These are phyloP conservation scores for Kradibia gibbosae DNA, from an alignment of 1,140 invertebrate genomes.

Conservation along the genomic window DNA sequence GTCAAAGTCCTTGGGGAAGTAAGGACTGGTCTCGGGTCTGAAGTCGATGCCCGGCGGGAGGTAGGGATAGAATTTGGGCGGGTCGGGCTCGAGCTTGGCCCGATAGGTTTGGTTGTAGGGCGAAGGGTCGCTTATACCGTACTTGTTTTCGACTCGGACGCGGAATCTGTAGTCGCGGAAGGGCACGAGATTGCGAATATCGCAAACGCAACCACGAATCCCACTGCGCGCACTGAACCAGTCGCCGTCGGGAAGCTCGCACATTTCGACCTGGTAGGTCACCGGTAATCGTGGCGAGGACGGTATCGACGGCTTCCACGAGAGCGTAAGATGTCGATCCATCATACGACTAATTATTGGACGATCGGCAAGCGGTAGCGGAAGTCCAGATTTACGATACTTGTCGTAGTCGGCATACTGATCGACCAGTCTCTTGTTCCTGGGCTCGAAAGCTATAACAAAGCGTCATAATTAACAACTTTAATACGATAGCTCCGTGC, in stretches of 20 bases:
- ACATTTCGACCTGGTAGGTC: constrained; percentile 96
- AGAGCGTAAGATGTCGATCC: constrained; percentile 86
- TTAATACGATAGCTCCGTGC: background rate
- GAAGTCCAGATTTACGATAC: constrained; percentile 84
- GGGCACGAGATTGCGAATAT: constrained; percentile 87
- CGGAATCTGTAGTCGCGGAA: constrained; percentile 93
- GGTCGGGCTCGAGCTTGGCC: constrained; percentile 84
- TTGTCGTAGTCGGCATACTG: constrained; percentile 90
- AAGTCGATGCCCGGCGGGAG: constrained; percentile 87
- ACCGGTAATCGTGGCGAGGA: constrained; percentile 85
- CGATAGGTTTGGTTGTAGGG: constrained; percentile 87
- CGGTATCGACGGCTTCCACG: constrained; percentile 93
- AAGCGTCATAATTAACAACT: background rate
- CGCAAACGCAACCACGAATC: constrained; percentile 87
- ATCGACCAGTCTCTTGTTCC: constrained; percentile 82
- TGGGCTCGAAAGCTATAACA: constrained; percentile 74
- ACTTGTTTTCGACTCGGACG: constrained; percentile 95
- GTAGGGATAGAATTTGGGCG: constrained; percentile 85
- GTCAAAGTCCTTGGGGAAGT: constrained; percentile 92
- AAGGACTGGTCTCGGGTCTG: constrained; percentile 88
- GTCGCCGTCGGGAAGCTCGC: constrained; percentile 88
- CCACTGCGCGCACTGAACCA: constrained; percentile 89
- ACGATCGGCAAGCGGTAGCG: constrained; percentile 86
- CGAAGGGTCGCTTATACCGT: constrained; percentile 96
- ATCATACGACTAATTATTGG: constrained; percentile 93